phyloP scores from a whole-genome alignment of 2,797 vertebrate genomes.

The Gymnopithys bicolor region DNA sequence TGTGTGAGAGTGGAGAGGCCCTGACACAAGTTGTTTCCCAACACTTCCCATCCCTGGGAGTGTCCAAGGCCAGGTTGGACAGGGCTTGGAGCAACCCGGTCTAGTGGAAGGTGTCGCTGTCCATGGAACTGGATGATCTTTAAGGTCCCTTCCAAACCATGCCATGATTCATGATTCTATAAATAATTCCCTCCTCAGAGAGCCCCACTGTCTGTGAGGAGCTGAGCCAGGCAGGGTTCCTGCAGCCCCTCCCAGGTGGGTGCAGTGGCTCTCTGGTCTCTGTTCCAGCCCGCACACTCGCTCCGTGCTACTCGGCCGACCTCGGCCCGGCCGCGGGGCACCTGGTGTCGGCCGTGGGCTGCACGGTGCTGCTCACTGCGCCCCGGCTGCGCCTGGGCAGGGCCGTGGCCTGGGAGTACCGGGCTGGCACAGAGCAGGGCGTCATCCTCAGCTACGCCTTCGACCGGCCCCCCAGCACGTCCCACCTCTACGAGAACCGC shows the following conservation, averaged over 20 bases:
- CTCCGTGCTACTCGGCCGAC: background rate
- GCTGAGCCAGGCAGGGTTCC: background rate
- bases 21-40: background rate
- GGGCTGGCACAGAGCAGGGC: accelerated
- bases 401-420: background rate
- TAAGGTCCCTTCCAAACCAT: background rate
- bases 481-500: background rate
- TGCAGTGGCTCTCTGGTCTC: accelerated
- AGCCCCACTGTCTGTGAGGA: accelerated
- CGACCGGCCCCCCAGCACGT: accelerated
- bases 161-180: background rate
- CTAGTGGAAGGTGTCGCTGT: background rate
- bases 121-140: background rate
- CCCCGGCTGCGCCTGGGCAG: accelerated
- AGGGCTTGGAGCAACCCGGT: background rate
- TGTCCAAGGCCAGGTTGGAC: background rate
- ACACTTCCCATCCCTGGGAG: background rate
- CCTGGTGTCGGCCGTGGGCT: slow-evolving; percentile 26
- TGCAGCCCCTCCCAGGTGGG: background rate
- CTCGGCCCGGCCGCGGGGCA: background rate
- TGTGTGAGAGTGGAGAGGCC: accelerated
- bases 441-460: background rate
- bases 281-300: background rate
- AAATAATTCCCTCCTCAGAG: background rate
- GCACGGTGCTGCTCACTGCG: background rate